These are phyloP conservation scores for Micrasema minimum DNA, from an alignment of 1,140 invertebrate genomes.

Conservation along the genomic window DNA sequence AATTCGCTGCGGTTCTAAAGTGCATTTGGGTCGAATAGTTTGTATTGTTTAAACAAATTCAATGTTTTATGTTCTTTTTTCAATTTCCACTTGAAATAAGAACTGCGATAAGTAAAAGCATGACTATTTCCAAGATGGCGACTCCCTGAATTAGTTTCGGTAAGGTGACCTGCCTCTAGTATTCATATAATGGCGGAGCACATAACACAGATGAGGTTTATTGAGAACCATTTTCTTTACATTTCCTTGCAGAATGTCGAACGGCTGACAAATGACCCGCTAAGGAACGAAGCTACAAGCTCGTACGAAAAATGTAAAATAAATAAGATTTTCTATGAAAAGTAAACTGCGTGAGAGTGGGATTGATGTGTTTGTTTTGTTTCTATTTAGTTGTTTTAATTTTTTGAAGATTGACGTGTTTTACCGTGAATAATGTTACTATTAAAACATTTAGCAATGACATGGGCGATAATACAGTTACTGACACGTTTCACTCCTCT, in stretches of 20 bases:
- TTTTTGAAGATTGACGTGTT: conserved; percentile 51
- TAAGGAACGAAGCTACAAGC: conserved; percentile 48
- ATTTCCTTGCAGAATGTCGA: conserved; percentile 53
- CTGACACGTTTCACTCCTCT: conserved; percentile 8
- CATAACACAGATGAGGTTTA: conserved; percentile 31
- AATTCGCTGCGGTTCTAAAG: conserved; percentile 10
- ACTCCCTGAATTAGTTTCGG: conserved; percentile 6
- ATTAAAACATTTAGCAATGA: conserved; percentile 46
- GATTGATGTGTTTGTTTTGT: conserved; percentile 53
- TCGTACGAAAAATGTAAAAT: conserved; percentile 52
- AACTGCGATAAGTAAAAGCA: conserved; percentile 2
- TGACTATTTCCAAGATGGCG: conserved; percentile 6
- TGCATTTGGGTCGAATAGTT: neutral
- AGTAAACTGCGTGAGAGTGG: conserved; percentile 53
- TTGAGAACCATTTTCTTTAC: conserved; percentile 49
- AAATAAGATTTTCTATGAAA: conserved; percentile 51
- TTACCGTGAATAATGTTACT: conserved; percentile 52
- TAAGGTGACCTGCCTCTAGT: neutral
- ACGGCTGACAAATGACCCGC: conserved; percentile 53
- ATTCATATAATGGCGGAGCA: neutral
- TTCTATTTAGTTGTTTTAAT: conserved; percentile 52
- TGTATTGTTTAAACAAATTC: conserved; percentile 1
- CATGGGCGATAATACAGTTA: conserved; percentile 46
- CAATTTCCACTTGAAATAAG: conserved; percentile 6
- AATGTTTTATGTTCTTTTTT: conserved; percentile 27